Conservation (phyloP, 2,113 vertebrate species). For the Lasiurus cinereus region DNA sequence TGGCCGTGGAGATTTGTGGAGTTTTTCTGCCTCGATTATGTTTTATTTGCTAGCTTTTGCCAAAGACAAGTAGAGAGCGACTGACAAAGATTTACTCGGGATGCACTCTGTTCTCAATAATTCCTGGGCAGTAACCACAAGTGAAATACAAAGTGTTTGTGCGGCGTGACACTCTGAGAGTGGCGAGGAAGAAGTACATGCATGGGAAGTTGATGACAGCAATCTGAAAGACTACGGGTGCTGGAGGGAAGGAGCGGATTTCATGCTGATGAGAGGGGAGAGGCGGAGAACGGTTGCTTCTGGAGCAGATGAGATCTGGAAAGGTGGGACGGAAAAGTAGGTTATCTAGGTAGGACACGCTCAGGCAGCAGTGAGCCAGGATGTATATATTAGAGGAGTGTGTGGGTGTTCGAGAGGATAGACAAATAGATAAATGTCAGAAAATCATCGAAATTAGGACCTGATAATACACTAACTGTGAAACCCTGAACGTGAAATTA, state of each 20-base stretch:
- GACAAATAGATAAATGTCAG: background rate
- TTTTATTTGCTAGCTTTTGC: constrained; percentile 19
- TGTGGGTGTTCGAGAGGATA: background rate
- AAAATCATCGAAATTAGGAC: constrained; percentile 35
- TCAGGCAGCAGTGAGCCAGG: background rate
- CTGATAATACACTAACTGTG: background rate
- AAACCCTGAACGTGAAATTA: constrained; percentile 5
- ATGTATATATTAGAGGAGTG: background rate
- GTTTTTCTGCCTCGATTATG: background rate
- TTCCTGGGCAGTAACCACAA: background rate
- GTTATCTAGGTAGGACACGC: background rate
- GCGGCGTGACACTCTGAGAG: background rate
- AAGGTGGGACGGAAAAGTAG: background rate
- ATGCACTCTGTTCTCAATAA: background rate
- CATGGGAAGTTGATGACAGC: background rate
- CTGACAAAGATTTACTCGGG: background rate
- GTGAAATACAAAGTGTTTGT: constrained; percentile 34
- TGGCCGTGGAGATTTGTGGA: background rate
- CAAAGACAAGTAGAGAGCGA: background rate
- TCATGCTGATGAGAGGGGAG: background rate
- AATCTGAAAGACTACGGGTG: background rate
- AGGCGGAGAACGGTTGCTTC: background rate
- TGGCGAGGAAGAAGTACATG: background rate
- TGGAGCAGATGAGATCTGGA: background rate
- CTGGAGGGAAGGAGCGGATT: background rate